Evolutionary conservation across 1,140 invertebrate genomes (phyloP), one percentile per base, ranked within the genome.

Genomic region (Aphaenogaster rudis): DNA sequence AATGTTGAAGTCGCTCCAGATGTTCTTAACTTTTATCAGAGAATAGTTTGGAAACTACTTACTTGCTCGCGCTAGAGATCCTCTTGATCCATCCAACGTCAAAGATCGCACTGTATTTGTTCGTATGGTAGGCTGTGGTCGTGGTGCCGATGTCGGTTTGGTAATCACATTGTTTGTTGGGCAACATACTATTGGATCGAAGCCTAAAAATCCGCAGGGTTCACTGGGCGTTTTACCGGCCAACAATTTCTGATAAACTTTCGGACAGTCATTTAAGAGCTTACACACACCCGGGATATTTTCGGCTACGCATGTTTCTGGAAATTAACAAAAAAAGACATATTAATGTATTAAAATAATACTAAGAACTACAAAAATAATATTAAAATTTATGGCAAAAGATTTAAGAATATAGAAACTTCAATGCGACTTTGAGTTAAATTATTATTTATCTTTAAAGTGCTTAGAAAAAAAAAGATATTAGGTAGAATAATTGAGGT

Each of bases 111-210:
- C 0, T 9, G n/a, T 7, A 2, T 21, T 2, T 3, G 50, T 11
- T 39, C 2, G 11, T 28, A 2, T 3, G 61, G 28, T 61, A 48
- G 71, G 9, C 2, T 59, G n/a, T 67, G 15, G 48, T 67, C 2
- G 66, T 84, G 1, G 71, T 21, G 13, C n/a, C 0, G 39, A 17
- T 21, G 21, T 21, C 3, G 39, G 11, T 8, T 6, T 6, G 4
- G 48, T 66, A 0, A 45, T 67, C 7, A 3, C 5, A 9, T 0
- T 0, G 7, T 15, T 21, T 21, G 21, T 64, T 6, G 94, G 94
- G 77, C 95, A 95, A 57, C 95, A 95, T 0, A 95, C 90, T 1
- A 95, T 39, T 0, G 93, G 92, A 0, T 91, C 85, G 0, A 59
- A 84, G 52, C 50, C 17, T 0, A 0, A 0, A 78, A 76, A 94